Evolutionary conservation across 2,888 invertebrate species (phyloP).

Genomic region (Chesias legatella): DNA sequence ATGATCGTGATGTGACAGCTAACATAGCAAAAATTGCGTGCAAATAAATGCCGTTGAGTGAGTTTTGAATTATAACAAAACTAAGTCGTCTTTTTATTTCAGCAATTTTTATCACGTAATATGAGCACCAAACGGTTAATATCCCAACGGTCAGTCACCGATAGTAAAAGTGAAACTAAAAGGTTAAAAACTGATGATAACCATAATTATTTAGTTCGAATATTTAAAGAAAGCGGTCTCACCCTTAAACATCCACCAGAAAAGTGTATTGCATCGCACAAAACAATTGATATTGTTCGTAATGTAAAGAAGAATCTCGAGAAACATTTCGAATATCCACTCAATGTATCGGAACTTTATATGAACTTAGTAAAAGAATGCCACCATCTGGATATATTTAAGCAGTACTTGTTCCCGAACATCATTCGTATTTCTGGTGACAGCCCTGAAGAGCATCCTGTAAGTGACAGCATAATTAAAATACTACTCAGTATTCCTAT

Average conservation of each 20-base stretch:
- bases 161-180: conserved; percentile 38
- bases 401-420: conserved; percentile 64
- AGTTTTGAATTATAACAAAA: too few relatives aligned
- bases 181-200: conserved; percentile 38
- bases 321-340: conserved; percentile 72
- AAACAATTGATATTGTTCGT: conserved; percentile 70
- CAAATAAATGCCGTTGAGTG: too few relatives aligned
- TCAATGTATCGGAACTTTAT: conserved; percentile 78
- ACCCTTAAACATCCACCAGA: conserved; percentile 52
- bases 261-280: conserved; percentile 51
- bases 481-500: conserved; percentile 82
- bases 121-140: conserved; percentile 41
- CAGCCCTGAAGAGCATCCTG: conserved; percentile 43
- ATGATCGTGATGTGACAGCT: too few relatives aligned
- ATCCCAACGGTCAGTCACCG: conserved; percentile 34
- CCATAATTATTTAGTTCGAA: conserved; percentile 45
- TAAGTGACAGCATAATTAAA: conserved; percentile 81
- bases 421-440: conserved; percentile 52
- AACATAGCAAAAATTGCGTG: too few relatives aligned
- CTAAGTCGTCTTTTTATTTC: neutral
- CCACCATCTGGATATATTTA: conserved; percentile 38
- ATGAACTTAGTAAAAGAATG: conserved; percentile 41
- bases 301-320: conserved; percentile 54
- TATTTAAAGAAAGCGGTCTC: conserved; percentile 57
- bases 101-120: neutral